Base-by-base conservation (phyloP, 2,888 invertebrate genomes). In the Dascillus cervinus region DNA sequence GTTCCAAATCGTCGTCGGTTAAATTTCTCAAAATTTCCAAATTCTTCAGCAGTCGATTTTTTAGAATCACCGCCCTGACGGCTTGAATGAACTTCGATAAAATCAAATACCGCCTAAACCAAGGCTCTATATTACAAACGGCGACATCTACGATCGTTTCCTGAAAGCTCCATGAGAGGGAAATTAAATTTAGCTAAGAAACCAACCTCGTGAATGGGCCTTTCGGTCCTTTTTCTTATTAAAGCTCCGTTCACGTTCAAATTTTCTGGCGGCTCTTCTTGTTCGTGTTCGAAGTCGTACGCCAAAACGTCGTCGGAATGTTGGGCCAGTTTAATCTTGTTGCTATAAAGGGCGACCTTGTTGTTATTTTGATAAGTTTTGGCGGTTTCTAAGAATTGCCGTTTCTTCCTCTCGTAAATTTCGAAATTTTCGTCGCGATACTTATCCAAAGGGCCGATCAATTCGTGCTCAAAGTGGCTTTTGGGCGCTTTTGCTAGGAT, bases 41-140 rank as follows among this genome's bases (percentile, higher is more conserved):
- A 13, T 52, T 50, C 39, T 50, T 55, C 11, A 53, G 21, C 11
- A 60, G 32, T 32, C 61, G 45, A 13, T 55, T 54, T 28, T 46
- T 47, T 20, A 56, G 27, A 22, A 61, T 50, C 4, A 55, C 34
- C 4, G 32, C 49, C 25, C 59, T 45, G 1, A 44, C 57, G 2
- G 52, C 53, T 32, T 47, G 37, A 14, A 60, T 56, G 33, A 61
- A 58, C 40, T 52, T 56, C 26, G 52, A 50, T 19, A 61, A 34
- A 9, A 43, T 50, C 4, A 55, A 29, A 27, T 58, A 50, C 21
- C 56, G 40, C 33, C 41, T 49, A 28, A 58, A 56, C 59, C 59
- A 60, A 2, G 58, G 54, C 28, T 58, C 56, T 13, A 53, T 39
- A 13, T 38, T 39, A 33, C 53, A 55, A 8, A 29, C 21, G 13